Evolutionary conservation across 2,113 vertebrate genomes (phyloP), one percentile per base, ranked within the genome.

Genomic region (Oreochromis aureus): DNA sequence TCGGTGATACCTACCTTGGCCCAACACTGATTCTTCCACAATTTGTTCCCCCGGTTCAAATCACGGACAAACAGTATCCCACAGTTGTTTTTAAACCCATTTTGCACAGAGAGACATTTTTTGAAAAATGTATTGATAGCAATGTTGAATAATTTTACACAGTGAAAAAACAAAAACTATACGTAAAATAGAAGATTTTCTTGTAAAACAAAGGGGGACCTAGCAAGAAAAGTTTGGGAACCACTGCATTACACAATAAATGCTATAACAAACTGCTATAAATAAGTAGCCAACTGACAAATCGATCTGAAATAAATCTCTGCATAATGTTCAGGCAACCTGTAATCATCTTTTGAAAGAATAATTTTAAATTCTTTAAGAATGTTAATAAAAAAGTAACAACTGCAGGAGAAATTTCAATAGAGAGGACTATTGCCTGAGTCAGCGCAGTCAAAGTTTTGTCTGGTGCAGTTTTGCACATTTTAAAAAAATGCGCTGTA

Each of bases 331-430:
- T 44, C 22, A 27, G 8, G 69, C 3, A 73, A 39, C 13, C 69
- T 46, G 24, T 6, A 27, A 46, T 27, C 15, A 5, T 73, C 10
- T 10, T 73, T 46, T 73, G n/a, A 73, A 71, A 71, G n/a, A 44
- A 3, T 44, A 0, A 0, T 0, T 71, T 71, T 2, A 4, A 27
- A 10, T 27, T 71, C 1, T 71, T 16, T 24, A 44, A 44, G 22
- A 73, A 46, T 27, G 13, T 3, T 46, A 71, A 27, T 71, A 16
- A 46, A 46, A 36, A 24, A 44, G 22, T 44, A 24, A 71, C 39
- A 6, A 46, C 9, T 73, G 22, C 41, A 27, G 41, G 24, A 69
- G 63, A 69, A 22, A 15, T 9, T 69, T 39, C 3, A 22, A 71
- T 24, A 2, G 15, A 44, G 12, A 24, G 3, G 53, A 22, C 53